Conservation (phyloP, 2,113 vertebrate genomes). For the Corythornis madagascariensis region DNA sequence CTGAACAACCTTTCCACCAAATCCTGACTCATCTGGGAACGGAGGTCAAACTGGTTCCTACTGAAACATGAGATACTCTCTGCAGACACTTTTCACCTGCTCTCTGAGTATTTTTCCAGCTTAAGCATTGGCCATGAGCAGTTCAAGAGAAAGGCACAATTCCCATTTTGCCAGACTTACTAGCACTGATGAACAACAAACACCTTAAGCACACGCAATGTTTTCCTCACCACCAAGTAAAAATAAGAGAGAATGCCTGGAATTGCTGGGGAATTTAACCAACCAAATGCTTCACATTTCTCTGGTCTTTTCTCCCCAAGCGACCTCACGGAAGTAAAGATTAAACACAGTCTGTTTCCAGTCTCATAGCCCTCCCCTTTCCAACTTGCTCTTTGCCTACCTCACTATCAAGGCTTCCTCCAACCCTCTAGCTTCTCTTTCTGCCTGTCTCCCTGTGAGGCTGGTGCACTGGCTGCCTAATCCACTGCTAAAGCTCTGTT, state of each 20-base stretch:
- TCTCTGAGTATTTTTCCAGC: neutral
- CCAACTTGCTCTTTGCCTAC: neutral
- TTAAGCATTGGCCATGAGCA: neutral
- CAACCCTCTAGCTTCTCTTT: neutral
- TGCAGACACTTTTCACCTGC: conserved; percentile 8
- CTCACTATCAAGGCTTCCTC: neutral
- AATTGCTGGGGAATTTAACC: conserved; percentile 25
- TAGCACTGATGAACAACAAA: neutral
- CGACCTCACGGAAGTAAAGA: neutral
- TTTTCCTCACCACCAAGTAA: neutral
- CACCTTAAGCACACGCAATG: neutral
- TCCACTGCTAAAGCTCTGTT: neutral
- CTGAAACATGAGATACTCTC: neutral
- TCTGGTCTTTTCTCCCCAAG: neutral
- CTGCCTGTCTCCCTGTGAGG: neutral
- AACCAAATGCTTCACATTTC: conserved; percentile 46
- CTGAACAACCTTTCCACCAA: neutral
- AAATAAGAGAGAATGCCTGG: conserved; percentile 44
- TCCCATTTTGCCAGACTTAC: neutral
- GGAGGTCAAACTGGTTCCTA: conserved; percentile 7
- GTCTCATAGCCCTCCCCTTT: neutral
- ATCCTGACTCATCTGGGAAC: conserved; percentile 7
- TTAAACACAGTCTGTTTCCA: neutral
- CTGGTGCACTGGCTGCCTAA: neutral
- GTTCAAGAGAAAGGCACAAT: neutral